Evolutionary conservation across 2,888 invertebrate genomes (phyloP).

Genomic region (Argynnis bischoffii): DNA sequence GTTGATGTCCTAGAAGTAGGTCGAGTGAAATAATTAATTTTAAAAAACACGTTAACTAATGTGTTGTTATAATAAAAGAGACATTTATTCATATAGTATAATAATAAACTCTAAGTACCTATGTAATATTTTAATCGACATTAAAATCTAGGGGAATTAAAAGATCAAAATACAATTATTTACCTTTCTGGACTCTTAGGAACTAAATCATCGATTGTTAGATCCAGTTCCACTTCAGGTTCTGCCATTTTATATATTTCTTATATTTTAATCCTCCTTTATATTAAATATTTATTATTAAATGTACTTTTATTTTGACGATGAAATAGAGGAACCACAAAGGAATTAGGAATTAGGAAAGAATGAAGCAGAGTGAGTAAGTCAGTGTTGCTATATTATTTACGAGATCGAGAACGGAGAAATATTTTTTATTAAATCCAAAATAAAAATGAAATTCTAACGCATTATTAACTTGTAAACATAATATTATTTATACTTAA

Average conservation of each 20-base stretch:
- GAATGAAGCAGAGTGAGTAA: slow-evolving; percentile 44
- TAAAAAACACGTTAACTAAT: neutral
- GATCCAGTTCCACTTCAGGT: slow-evolving; percentile 70
- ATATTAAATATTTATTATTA: slow-evolving; percentile 34
- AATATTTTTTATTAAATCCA: too few relatives aligned
- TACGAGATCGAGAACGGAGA: too few relatives aligned
- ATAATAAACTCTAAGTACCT: neutral
- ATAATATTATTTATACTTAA: too few relatives aligned
- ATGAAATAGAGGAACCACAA: slow-evolving; percentile 57
- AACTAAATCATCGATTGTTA: slow-evolving; percentile 76
- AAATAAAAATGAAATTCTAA: too few relatives aligned
- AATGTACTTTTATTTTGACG: slow-evolving; percentile 62
- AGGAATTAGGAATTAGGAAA: too few relatives aligned
- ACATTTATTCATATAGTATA: neutral
- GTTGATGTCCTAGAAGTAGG: slow-evolving; percentile 57
- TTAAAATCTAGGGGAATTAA: slow-evolving; percentile 7
- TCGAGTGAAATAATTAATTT: slow-evolving; percentile 9
- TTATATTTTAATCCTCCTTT: slow-evolving; percentile 40
- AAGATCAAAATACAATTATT: slow-evolving; percentile 28
- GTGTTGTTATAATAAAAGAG: neutral
- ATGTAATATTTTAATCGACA: neutral
- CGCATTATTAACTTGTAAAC: too few relatives aligned
- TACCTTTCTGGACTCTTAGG: slow-evolving; percentile 80
- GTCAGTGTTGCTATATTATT: slow-evolving; percentile 1
- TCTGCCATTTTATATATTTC: slow-evolving; percentile 66